Evolutionary conservation across 2,797 vertebrate species (phyloP), one percentile per base, ranked within the genome.

Genomic region (Melanotaenia parkinsoni): DNA sequence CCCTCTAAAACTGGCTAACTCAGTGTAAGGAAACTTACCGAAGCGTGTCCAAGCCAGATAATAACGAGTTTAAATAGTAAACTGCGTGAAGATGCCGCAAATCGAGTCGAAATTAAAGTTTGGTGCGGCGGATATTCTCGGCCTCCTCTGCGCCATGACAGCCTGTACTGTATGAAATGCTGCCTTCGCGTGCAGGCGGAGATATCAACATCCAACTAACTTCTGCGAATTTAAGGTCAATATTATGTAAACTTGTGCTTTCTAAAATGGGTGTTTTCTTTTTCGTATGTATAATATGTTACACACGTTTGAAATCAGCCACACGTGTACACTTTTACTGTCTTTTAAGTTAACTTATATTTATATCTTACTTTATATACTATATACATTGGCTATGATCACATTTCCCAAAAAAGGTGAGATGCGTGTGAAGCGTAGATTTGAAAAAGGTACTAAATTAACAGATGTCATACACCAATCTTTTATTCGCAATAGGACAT

Each of bases 81-180:
- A 8, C 7, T 0, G 33, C 16, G 4, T 2, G 33, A 12, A 54
- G 2, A 4, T 0, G 0, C n/a, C 0, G 0, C 1, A 26, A 51
- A 43, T 5, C 5, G 72, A 58, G 77, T 47, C 14, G 40, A 57
- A 74, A 57, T 78, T 1, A 67, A 92, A 93, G 89, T 86, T 92
- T 87, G 40, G 58, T 14, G 58, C 64, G 18, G 59, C 69, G 11
- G 66, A 58, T 57, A 3, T 63, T 4, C 22, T 35, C 53, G 85
- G 83, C 90, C 86, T 85, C 77, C 1, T 72, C 85, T 81, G 85
- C 92, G 93, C 92, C 92, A 93, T 94, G 86, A 89, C 70, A 80
- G 67, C 62, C 37, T 67, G 38, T 0, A 3, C 38, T 68, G 71
- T 43, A 62, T 60, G 0, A 0, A 0, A 16, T 45, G 90, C 0